Evolutionary conservation across 2,797 vertebrate species (phyloP), one percentile per base, ranked within the genome.

Genomic region (Epinephelus awoara): DNA sequence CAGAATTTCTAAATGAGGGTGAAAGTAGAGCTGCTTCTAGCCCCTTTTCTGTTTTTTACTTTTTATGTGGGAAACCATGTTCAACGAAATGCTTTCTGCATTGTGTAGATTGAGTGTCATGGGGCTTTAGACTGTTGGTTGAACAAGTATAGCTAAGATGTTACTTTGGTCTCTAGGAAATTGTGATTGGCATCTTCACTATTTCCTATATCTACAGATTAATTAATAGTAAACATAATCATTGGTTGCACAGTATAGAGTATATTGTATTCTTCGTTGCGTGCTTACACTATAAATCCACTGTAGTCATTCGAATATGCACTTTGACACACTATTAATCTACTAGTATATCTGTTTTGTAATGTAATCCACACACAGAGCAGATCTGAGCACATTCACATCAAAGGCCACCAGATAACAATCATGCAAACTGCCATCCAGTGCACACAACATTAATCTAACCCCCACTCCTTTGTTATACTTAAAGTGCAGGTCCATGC

Each of bases 401-500:
- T n/a, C 38, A 40, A 67, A 14, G 6, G 51, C 65, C 47, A 40
- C 12, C 40, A 58, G 57, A 74, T 67, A 72, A 67, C 49, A 44
- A 64, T 77, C 67, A 49, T 57, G n/a, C 49, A 73, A 72, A 70
- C 49, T 27, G 44, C 10, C 66, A 61, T 42, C 23, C 61, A 54
- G 72, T 3, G n/a, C 67, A 62, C 57, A 44, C 69, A 17, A 25
- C 14, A 50, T 67, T 44, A 14, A 64, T 67, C 10, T 25, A 38
- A 58, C 64, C 34, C 34, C 34, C 6, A 47, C 66, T 23, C 44
- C 50, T 62, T 54, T 52, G 27, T 61, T 71, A 44, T 21, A 40
- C n/a, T 52, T 54, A 19, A 25, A 68, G 47, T 11, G 77, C 71
- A 77, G 56, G 61, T 67, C 72, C 56, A 49, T 76, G 69, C 25